Evolutionary conservation across 2,113 vertebrate genomes (phyloP), one percentile per base, ranked within the genome.

Genomic region (Porphyrio hochstetteri): DNA sequence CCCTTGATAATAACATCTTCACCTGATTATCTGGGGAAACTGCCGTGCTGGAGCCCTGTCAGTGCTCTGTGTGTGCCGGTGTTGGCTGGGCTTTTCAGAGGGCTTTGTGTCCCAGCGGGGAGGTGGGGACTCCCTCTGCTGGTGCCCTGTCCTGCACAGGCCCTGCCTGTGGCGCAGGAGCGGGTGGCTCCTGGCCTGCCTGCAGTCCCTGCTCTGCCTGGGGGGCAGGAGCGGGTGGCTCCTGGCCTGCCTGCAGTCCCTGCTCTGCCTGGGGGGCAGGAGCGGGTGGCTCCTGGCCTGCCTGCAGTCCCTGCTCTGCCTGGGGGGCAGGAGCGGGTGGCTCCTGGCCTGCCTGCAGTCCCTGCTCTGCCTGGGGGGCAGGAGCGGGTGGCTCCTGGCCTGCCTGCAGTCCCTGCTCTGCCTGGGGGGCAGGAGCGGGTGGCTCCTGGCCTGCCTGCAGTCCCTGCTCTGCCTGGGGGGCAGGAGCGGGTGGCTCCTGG

Each of bases 101-200:
- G 33, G 38, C 5, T 82, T 83, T 92, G 56, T 77, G 42, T 81
- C 60, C 36, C 18, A 16, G 38, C 33, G 27, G 44, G 53, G 89
- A 31, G 29, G 24, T 78, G 74, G 61, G 57, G 85, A 69, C 86
- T 93, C 92, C 80, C 91, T 92, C 86, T 96, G 86, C 83, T 93
- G 88, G 57, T 83, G 71, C 81, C 18, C 42, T 79, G 35, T 21
- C 70, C 24, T 55, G 40, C 44, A 16, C 68, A 16, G 5, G 2
- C 24, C 29, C 29, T 23, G 35, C n/a, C 28, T 31, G 42, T 68
- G 36, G n/a, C 46, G 5, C 64, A 24, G 23, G 24, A 61, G 12
- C 84, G 57, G 23, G 1, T 82, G 55, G 52, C 42, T 78, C 42
- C 57, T 78, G 60, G 28, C 48, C 40, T 0, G 1, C 63, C 44